Percentiles rank a stretch among this genome's conserved stretches.
Evolutionary conservation across 2,797 vertebrate genomes (phyloP).

Genomic region (Melanogrammus aeglefinus): DNA sequence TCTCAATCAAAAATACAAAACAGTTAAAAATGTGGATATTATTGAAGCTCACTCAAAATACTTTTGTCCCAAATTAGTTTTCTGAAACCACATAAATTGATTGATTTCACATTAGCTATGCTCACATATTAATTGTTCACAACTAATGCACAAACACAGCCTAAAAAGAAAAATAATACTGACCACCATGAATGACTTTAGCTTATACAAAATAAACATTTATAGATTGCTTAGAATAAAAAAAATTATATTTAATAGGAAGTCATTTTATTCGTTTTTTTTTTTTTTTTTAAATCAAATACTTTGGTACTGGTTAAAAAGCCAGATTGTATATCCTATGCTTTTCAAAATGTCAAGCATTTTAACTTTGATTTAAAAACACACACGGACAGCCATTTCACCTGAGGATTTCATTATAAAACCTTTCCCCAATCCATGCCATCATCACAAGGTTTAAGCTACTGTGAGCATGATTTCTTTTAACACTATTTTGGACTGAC

Average conservation of each 20-base stretch:
- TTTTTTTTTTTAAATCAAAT: neutral
- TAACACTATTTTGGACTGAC: neutral
- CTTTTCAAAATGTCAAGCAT: neutral
- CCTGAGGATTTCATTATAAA: neutral
- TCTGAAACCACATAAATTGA: neutral
- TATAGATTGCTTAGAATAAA: neutral
- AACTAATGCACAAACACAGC: neutral
- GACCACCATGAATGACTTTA: neutral
- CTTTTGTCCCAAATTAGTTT: neutral
- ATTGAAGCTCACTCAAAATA: neutral
- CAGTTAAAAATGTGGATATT: neutral
- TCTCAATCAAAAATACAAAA: neutral
- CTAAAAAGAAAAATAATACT: neutral
- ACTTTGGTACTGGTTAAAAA: neutral
- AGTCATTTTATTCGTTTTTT: neutral
- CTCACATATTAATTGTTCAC: neutral
- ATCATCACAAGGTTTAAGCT: neutral
- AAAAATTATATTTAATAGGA: neutral
- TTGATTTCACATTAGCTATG: constrained; percentile 1
- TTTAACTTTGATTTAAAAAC: neutral
- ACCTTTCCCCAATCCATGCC: neutral
- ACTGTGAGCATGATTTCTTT: neutral
- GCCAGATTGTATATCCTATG: neutral
- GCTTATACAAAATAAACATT: neutral
- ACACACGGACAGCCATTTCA: neutral